Evolutionary conservation across 2,113 vertebrate genomes (phyloP).

Genomic region (Varanus salvator): DNA sequence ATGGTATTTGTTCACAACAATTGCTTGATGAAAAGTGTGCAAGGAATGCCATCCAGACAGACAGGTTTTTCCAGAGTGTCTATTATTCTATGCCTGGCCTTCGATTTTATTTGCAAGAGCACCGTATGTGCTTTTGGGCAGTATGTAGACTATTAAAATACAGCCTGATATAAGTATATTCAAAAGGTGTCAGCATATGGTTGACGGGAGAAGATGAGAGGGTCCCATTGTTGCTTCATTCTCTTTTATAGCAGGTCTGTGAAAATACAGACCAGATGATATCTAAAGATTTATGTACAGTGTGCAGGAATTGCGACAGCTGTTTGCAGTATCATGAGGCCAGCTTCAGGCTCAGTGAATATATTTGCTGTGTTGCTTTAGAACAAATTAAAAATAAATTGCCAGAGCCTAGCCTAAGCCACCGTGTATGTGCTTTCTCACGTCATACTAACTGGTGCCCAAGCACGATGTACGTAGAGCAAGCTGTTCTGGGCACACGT

Average conservation of each 20-base stretch:
- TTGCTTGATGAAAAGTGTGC: constrained; percentile 32
- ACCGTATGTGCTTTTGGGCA: constrained; percentile 7
- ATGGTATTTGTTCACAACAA: constrained; percentile 27
- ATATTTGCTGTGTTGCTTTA: background rate
- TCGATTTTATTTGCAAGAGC: constrained; percentile 32
- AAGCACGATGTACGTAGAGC: background rate
- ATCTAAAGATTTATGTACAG: constrained; percentile 15
- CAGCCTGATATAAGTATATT: constrained; percentile 14
- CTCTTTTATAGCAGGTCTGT: constrained; percentile 33
- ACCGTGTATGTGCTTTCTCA: background rate
- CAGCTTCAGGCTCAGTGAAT: background rate
- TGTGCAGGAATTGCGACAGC: background rate
- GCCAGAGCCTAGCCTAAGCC: constrained; percentile 23
- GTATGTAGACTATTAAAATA: constrained; percentile 37
- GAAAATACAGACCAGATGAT: background rate
- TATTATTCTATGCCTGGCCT: constrained; percentile 4
- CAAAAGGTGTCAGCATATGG: constrained; percentile 1
- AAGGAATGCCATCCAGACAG: constrained; percentile 32
- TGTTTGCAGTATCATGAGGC: background rate
- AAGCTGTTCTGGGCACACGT: too few species aligned
- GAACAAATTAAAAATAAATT: constrained; percentile 36
- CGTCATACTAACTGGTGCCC: background rate
- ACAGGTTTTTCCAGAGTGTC: constrained; percentile 29
- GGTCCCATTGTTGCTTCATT: background rate
- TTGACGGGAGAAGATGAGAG: constrained; percentile 1